phyloP scores from a whole-genome alignment of 2,797 vertebrate species.

The Macrochelys suwanniensis region DNA sequence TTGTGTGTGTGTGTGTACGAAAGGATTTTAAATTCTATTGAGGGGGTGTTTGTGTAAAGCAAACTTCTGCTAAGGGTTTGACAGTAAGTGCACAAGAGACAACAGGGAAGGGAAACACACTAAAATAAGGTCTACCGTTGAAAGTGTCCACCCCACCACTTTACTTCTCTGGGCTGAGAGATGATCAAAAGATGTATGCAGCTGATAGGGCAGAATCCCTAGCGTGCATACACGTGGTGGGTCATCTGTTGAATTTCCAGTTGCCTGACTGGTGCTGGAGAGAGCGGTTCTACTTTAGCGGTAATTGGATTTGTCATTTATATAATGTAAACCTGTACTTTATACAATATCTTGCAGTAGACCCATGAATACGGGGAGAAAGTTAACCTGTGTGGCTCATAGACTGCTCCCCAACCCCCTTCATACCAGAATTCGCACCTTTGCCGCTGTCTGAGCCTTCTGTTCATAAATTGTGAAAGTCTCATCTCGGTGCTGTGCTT shows the following conservation, averaged over 20 bases:
- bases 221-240: background rate
- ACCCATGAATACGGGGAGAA: background rate
- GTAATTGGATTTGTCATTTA: constrained; percentile 33
- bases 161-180: background rate
- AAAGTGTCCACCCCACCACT: background rate
- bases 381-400: background rate
- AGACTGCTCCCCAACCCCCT: background rate
- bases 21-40: background rate
- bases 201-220: background rate
- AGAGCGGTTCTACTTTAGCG: background rate
- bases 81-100: background rate
- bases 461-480: no score
- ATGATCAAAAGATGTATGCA: background rate
- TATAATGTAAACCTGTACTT: background rate
- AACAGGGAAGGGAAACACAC: no score
- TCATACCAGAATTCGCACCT: background rate
- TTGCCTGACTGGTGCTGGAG: background rate
- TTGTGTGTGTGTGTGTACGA: background rate
- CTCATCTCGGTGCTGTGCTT: background rate
- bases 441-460: background rate
- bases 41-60: no score
- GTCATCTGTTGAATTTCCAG: background rate
- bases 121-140: background rate
- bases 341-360: background rate
- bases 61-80: background rate